phyloP scores from a whole-genome alignment of 2,888 invertebrate genomes.

The Drosophila pegasa region DNA sequence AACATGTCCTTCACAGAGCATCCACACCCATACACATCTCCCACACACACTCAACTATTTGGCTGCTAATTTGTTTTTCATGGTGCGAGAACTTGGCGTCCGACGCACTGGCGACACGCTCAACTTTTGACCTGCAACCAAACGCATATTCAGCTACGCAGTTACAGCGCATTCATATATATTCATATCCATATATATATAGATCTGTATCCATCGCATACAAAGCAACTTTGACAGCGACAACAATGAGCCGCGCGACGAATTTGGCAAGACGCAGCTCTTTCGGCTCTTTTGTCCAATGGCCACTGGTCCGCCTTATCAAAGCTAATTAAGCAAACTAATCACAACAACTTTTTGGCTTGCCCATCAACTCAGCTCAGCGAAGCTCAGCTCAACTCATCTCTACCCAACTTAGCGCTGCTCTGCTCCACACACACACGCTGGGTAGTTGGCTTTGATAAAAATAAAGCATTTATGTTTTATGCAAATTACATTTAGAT shows the following conservation, averaged over 20 bases:
- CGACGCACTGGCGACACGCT: conserved; percentile 68
- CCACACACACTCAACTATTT: conserved; percentile 28
- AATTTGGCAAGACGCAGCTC: conserved; percentile 39
- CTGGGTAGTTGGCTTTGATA: conserved; percentile 66
- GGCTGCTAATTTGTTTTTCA: conserved; percentile 53
- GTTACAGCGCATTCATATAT: background rate
- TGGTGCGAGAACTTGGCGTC: conserved; percentile 59
- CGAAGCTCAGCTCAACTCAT: background rate
- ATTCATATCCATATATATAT: background rate
- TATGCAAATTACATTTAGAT: conserved; percentile 77
- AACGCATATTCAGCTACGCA: conserved; percentile 15
- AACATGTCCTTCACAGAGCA: conserved; percentile 36
- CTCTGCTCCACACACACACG: conserved; percentile 10
- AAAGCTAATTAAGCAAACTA: conserved; percentile 69
- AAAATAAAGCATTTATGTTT: conserved; percentile 61
- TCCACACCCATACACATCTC: conserved; percentile 4
- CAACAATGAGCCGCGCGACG: conserved; percentile 35
- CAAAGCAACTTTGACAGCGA: conserved; percentile 23
- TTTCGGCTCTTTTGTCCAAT: conserved; percentile 22
- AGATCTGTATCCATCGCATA: conserved; percentile 17
- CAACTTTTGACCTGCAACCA: conserved; percentile 69
- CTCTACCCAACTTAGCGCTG: conserved; percentile 13
- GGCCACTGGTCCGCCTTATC: conserved; percentile 55
- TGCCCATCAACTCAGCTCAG: conserved; percentile 40
- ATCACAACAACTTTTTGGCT: conserved; percentile 54